Conservation (phyloP, 1,140 invertebrate species). For the Oryzaephilus surinamensis region DNA sequence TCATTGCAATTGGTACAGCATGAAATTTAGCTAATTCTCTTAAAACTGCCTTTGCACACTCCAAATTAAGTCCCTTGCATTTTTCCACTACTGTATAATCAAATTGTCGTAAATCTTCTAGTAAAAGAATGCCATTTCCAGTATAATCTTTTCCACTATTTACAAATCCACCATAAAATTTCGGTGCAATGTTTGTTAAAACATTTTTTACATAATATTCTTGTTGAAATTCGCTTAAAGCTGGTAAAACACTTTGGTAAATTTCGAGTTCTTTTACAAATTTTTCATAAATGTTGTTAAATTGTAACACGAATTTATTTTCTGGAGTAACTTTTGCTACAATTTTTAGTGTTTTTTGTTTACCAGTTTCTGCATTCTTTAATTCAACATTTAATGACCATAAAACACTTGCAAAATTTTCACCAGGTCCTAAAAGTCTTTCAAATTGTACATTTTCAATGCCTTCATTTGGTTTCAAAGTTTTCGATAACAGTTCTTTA, state of each 20-base stretch:
- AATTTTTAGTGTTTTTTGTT: conserved; percentile 30
- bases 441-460: background rate
- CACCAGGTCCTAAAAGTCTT: conserved; percentile 39
- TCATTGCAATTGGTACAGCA: conserved; percentile 40
- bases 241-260: conserved; percentile 36
- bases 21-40: conserved; percentile 40
- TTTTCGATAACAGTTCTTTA: background rate
- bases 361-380: conserved; percentile 13
- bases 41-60: conserved; percentile 36
- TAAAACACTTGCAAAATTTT: conserved; percentile 46
- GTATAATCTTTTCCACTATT: conserved; percentile 25
- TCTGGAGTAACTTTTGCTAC: conserved; percentile 42
- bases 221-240: conserved; percentile 36
- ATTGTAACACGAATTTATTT: conserved; percentile 37
- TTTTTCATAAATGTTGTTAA: conserved; percentile 42
- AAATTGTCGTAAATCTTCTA: conserved; percentile 39
- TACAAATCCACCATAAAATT: conserved; percentile 39
- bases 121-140: conserved; percentile 38
- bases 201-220: conserved; percentile 30
- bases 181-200: conserved; percentile 34
- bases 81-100: conserved; percentile 38
- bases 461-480: background rate
- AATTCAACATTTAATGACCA: conserved; percentile 27
- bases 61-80: conserved; percentile 34
- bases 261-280: conserved; percentile 43